These are phyloP conservation scores for Incurvaria masculella DNA, from an alignment of 2,888 invertebrate species.

Conservation along the genomic window DNA sequence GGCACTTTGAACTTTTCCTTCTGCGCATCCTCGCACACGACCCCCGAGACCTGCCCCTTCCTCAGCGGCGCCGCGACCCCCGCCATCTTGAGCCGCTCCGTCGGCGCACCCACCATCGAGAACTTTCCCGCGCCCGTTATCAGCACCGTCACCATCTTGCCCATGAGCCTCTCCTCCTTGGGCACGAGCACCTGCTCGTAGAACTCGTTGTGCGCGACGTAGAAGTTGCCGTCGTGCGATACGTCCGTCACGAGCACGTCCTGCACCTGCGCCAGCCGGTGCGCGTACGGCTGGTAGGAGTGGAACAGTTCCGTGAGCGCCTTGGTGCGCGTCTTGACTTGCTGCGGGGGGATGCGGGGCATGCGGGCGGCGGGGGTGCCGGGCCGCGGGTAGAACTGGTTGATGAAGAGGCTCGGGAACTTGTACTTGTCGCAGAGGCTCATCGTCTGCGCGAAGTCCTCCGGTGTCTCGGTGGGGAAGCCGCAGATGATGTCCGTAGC, in stretches of 20 bases:
- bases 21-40: slow-evolving; percentile 20
- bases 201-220: slow-evolving; percentile 91
- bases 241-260: slow-evolving; percentile 89
- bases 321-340: slow-evolving; percentile 90
- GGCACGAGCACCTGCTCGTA: slow-evolving; percentile 93
- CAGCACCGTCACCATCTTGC: slow-evolving; percentile 76
- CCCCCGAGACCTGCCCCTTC: slow-evolving; percentile 56
- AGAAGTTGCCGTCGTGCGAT: slow-evolving; percentile 86
- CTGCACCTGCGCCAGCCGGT: slow-evolving; percentile 63
- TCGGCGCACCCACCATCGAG: slow-evolving; percentile 70
- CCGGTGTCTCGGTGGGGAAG: slow-evolving; percentile 92
- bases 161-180: slow-evolving; percentile 72
- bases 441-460: slow-evolving; percentile 87
- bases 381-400: slow-evolving; percentile 95
- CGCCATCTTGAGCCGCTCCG: slow-evolving; percentile 54
- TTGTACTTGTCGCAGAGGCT: slow-evolving; percentile 77
- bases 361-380: slow-evolving; percentile 95
- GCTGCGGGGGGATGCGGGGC: slow-evolving; percentile 76
- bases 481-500: slow-evolving; percentile 99
- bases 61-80: slow-evolving; percentile 52
- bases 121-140: slow-evolving; percentile 70
- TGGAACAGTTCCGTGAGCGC: slow-evolving; percentile 83
- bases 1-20: slow-evolving; percentile 20
- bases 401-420: slow-evolving; percentile 95
- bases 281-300: slow-evolving; percentile 81